Evolutionary conservation across 2,888 invertebrate genomes (phyloP), one percentile per base, ranked within the genome.

Genomic region (Melieria omissa): DNA sequence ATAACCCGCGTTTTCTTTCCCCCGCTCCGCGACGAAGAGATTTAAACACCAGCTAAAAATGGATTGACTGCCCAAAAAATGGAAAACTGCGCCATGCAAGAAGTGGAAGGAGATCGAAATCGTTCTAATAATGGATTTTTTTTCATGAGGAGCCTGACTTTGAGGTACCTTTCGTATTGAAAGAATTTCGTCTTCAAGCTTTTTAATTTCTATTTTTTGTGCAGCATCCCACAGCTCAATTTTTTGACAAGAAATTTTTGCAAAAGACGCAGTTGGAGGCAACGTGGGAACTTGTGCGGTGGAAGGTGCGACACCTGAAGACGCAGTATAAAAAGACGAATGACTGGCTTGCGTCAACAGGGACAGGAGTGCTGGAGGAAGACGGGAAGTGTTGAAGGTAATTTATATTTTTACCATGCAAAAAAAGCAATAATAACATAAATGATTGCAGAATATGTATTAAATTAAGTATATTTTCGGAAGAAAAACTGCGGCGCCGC

Each of bases 221-320:
- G 29, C 10, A 64, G 64, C 44, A 42, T 14, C 65, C 65, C 42
- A 55, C 65, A 8, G 65, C 65, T n/a, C 54, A 54, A 45, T 64
- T 52, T 52, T 64, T 29, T 42, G 52, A 52, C n/a, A 64, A 64
- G 10, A 16, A 49, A 6, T 42, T 64, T 41, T 29, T 63, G 29
- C 9, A 63, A 47, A 64, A 54, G 29, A 29, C 60, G 42, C 5
- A 14, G 5, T 60, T 60, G 29, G 41, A 52, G 29, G 42, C 41
- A 8, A 29, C 64, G 10, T 64, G 64, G 64, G 64, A 64, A 10
- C 41, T 64, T 4, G 52, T 52, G 10, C 64, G 64, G 29, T 64
- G 64, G 64, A 64, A 64, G 52, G 54, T 64, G 52, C 64, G 64
- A 5, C 64, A 64, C 14, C 49, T 64, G 12, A 49, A 42, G n/a